Conservation (phyloP, 2,113 vertebrate species). For the Microcebus murinus region DNA sequence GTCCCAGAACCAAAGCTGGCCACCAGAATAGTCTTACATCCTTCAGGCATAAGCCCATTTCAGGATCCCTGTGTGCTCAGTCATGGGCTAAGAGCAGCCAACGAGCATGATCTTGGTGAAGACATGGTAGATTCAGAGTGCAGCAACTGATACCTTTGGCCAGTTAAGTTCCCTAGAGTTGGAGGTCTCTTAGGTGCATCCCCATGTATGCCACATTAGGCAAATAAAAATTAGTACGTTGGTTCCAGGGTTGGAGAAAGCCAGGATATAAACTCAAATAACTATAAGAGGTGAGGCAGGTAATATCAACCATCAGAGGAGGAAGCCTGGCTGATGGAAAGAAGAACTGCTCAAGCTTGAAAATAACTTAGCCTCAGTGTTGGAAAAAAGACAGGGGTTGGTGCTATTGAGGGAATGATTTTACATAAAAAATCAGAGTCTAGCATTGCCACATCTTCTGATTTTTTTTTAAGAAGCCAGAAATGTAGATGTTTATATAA, state of each 20-base stretch:
- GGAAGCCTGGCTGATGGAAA: not conserved
- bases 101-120: not conserved
- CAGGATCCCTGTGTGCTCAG: not conserved
- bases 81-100: not conserved
- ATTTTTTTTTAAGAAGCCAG: not conserved
- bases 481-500: not conserved
- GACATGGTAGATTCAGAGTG: not conserved
- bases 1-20: not conserved
- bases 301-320: not conserved
- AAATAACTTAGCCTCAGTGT: not conserved
- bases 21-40: not conserved
- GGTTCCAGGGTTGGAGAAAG: not conserved
- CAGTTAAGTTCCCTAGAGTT: not conserved
- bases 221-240: not conserved
- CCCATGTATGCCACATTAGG: not conserved
- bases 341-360: not conserved
- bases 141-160: not conserved
- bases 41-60: not conserved
- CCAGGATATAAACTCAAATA: not conserved
- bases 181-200: not conserved
- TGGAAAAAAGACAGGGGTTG: not conserved
- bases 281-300: not conserved
- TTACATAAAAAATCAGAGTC: not conserved
- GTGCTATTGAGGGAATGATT: not conserved
- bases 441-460: not conserved